A percentile compares a stretch with the other conserved stretches of the same genome.
Conservation (phyloP, 2,113 vertebrate species). For the Marcusenius ussheri region DNA sequence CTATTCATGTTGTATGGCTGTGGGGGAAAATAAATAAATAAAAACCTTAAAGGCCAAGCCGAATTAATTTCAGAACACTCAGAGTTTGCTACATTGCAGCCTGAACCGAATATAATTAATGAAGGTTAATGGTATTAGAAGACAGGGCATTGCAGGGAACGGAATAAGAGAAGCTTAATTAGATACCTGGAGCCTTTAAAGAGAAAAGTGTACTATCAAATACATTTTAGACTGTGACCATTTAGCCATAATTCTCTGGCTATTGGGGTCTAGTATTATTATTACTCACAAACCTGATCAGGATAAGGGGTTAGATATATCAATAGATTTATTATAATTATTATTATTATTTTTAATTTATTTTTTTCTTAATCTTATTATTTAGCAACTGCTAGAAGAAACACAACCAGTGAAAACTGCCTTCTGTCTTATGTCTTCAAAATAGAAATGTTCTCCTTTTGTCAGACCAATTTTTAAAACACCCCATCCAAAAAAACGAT, state of each 20-base stretch:
- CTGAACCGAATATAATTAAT: background rate
- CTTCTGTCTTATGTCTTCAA: background rate
- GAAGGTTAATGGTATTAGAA: conserved; percentile 7
- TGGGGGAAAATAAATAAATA: background rate
- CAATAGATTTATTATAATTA: background rate
- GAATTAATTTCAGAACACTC: background rate
- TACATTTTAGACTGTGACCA: background rate
- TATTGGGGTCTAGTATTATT: background rate
- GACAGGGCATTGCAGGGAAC: background rate
- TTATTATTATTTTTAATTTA: background rate
- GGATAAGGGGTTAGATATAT: background rate
- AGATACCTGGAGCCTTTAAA: background rate
- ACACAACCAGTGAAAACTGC: background rate
- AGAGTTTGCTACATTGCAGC: background rate
- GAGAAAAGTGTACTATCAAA: background rate
- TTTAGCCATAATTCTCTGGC: background rate
- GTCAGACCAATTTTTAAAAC: background rate
- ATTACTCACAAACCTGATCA: background rate
- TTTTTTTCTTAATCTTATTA: background rate
- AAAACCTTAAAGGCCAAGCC: background rate
- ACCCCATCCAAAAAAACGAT: background rate
- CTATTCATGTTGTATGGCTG: background rate
- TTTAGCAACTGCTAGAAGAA: background rate
- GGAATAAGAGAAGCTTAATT: background rate
- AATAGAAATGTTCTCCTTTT: background rate